phyloP scores from a whole-genome alignment of 2,888 invertebrate species.

The Fissipunctia ypsillon region DNA sequence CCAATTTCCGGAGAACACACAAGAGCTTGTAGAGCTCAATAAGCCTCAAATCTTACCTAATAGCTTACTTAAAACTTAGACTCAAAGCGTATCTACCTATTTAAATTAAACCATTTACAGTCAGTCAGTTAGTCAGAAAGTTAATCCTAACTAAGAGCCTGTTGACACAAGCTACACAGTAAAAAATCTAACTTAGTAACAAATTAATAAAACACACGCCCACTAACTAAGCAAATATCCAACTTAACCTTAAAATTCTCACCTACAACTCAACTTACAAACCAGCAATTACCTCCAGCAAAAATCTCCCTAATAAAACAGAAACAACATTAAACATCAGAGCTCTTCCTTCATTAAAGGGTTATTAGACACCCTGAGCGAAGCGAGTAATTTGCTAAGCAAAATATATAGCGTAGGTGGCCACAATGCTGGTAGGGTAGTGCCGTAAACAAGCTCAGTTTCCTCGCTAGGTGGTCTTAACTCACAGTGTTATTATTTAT shows the following conservation, averaged over 20 bases:
- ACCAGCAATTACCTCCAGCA: slow-evolving; percentile 58
- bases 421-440: slow-evolving; percentile 85
- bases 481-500: slow-evolving; percentile 89
- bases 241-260: slow-evolving; percentile 29
- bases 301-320: slow-evolving; percentile 68
- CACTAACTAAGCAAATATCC: slow-evolving; percentile 17
- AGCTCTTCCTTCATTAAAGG: slow-evolving; percentile 86
- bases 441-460: slow-evolving; percentile 86
- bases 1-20: slow-evolving; percentile 22
- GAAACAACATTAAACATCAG: slow-evolving; percentile 66
- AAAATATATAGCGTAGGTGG: slow-evolving; percentile 89
- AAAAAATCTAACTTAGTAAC: not conserved
- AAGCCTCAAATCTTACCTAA: not conserved
- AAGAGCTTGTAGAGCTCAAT: not conserved
- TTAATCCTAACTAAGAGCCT: not conserved
- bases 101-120: not conserved
- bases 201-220: slow-evolving; percentile 6
- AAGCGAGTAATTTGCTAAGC: slow-evolving; percentile 89
- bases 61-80: not conserved
- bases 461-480: slow-evolving; percentile 90
- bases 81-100: not conserved
- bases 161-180: not conserved
- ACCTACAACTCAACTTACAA: slow-evolving; percentile 49
- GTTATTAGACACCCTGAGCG: slow-evolving; percentile 88
- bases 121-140: not conserved